Evolutionary conservation across 2,113 vertebrate species (phyloP).

Genomic region (Rafetus swinhoei): DNA sequence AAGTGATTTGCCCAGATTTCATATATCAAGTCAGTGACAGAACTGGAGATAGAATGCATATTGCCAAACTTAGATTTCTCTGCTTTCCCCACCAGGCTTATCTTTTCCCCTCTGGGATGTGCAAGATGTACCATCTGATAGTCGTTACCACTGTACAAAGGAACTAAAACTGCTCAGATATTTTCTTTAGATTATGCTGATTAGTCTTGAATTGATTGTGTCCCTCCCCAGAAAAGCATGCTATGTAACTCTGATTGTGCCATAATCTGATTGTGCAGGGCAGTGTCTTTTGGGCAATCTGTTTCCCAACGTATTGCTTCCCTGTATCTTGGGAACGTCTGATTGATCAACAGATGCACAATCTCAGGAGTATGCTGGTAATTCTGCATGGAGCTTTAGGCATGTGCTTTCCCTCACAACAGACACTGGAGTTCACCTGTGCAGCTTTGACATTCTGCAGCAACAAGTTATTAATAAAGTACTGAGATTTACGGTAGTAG

Average conservation of each 20-base stretch:
- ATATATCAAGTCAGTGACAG: background rate
- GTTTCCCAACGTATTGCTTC: slow-evolving; percentile 39
- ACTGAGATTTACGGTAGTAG: background rate
- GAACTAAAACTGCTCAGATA: background rate
- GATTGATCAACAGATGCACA: background rate
- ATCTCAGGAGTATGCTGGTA: background rate
- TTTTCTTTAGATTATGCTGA: slow-evolving; percentile 12
- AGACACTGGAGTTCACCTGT: background rate
- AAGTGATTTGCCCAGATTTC: background rate
- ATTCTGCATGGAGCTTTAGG: background rate
- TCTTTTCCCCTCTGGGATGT: background rate
- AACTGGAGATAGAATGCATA: background rate
- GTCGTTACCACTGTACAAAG: background rate
- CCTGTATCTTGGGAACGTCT: slow-evolving; percentile 21
- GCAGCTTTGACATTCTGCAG: background rate
- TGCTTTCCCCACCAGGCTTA: background rate
- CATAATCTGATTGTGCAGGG: slow-evolving; percentile 44
- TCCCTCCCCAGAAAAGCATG: slow-evolving; percentile 12
- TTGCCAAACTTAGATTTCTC: background rate
- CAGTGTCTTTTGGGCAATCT: slow-evolving; percentile 11
- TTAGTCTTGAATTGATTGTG: slow-evolving; percentile 42
- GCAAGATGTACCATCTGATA: background rate
- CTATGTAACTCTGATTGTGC: background rate
- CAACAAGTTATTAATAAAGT: background rate
- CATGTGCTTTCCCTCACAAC: background rate